Conservation (phyloP, 1,140 invertebrate genomes). For the Augochlora pura region DNA sequence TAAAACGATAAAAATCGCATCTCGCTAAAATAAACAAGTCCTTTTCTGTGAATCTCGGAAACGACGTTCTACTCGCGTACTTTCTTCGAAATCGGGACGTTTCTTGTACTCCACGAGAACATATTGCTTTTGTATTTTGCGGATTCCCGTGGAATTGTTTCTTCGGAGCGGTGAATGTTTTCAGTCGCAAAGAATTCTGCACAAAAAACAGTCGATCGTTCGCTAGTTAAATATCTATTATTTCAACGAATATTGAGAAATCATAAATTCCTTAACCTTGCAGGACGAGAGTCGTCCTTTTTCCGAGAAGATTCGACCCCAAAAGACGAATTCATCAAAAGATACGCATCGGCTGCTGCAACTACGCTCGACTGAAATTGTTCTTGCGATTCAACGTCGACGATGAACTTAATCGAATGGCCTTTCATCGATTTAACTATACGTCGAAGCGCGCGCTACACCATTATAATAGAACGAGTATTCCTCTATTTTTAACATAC, state of each 20-base stretch:
- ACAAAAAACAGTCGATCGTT: neutral
- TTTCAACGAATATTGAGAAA: neutral
- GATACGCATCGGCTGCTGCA: neutral
- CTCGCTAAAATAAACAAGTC: neutral
- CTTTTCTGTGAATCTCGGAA: neutral
- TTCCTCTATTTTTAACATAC: constrained; percentile 34
- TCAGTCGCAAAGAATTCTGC: neutral
- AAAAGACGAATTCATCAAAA: neutral
- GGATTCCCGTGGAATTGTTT: neutral
- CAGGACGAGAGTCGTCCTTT: neutral
- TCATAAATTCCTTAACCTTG: neutral
- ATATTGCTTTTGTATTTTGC: neutral
- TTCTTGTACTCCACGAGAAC: neutral
- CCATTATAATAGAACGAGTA: constrained; percentile 21
- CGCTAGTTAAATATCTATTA: neutral
- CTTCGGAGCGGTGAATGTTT: neutral
- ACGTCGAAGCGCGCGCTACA: constrained; percentile 9
- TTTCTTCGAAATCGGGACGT: constrained; percentile 16
- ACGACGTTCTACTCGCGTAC: constrained; percentile 24
- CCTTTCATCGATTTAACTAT: neutral
- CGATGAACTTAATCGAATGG: neutral
- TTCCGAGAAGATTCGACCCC: neutral
- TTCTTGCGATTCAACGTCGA: neutral
- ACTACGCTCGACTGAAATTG: neutral
- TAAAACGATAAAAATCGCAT: too few species aligned